phyloP scores from a whole-genome alignment of 2,888 invertebrate species.

The Caenorhabditis zanzibari region DNA sequence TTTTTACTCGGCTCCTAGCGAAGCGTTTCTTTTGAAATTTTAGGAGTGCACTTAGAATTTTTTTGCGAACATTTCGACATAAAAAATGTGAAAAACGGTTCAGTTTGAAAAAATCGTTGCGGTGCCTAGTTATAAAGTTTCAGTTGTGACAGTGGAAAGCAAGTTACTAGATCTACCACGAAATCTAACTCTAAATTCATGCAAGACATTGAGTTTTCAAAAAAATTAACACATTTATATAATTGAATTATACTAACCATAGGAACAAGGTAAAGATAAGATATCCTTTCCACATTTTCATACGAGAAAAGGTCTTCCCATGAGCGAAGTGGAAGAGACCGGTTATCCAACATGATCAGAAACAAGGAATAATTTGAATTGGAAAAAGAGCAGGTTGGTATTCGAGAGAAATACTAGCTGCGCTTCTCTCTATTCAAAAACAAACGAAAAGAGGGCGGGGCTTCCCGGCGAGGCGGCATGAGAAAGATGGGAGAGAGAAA shows the following conservation, averaged over 20 bases:
- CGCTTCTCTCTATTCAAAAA: conserved; percentile 53
- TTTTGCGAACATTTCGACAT: too few relatives aligned
- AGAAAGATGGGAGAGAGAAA: conserved; percentile 1
- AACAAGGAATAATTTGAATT: conserved; percentile 19
- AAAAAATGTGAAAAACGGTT: too few relatives aligned
- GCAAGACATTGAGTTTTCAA: not conserved
- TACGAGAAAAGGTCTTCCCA: conserved; percentile 49
- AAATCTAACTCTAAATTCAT: not conserved
- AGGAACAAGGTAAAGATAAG: conserved; percentile 59
- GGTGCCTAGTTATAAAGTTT: too few relatives aligned
- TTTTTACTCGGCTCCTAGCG: too few relatives aligned
- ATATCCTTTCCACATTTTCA: conserved; percentile 53
- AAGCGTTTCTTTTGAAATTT: too few relatives aligned
- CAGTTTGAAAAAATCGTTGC: too few relatives aligned
- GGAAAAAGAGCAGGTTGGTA: conserved; percentile 3
- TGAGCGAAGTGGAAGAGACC: not conserved
- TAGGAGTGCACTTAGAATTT: too few relatives aligned
- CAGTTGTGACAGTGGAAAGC: too few relatives aligned
- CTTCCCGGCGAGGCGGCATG: not conserved
- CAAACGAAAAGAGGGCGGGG: conserved; percentile 36
- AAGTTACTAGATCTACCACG: too few relatives aligned
- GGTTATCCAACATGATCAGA: conserved; percentile 32
- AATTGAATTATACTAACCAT: conserved; percentile 49
- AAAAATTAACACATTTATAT: conserved; percentile 31
- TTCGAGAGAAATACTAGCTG: conserved; percentile 25